Base-by-base conservation (phyloP, 2,113 vertebrate species). In the Spilogale gracilis region DNA sequence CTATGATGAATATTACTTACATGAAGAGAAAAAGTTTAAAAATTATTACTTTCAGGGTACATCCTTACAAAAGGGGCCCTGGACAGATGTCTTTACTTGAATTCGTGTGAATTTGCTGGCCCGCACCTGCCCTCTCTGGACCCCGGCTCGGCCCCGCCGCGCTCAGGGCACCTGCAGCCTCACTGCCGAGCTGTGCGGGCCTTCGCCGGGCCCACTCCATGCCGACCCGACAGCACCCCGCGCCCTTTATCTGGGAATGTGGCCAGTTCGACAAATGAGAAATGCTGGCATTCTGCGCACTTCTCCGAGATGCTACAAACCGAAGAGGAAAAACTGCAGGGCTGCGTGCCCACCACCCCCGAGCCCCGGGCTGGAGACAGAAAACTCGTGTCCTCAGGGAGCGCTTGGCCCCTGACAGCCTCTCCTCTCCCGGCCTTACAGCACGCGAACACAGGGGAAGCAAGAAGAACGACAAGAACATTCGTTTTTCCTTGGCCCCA, bases 161-260 rank as follows among this genome's bases (percentile, higher is more conserved):
- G 0, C 0, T 11, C 14, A 50, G 5, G 2, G 13, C 0, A 13
- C 3, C 50, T 32, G 20, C 30, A 21, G 30, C 25, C 21, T 5
- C 16, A 1, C 13, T 27, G 50, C 50, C 16, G 48, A 76, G 74
- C 43, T 48, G 9, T 13, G 16, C 32, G 32, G 38, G 9, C 11
- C 38, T 56, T 6, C 3, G 89, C 25, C 17, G 21, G 73, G 7
- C 71, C 50, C 21, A 16, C 43, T n/a, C 43, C 30, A 50, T n/a
- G 0, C 3, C 1, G 20, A 32, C 18, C 45, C 67, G 58, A 4
- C 3, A 4, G 81, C 0, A 1, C 14, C 50, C 67, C 11, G 3
- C 48, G 30, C 14, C 45, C 30, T 50, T 50, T 27, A 52, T 25
- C 63, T 18, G 25, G 69, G 52, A 67, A 67, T 12, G 14, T 5